A percentile compares a stretch with the other conserved stretches of the same genome.
phyloP scores from a whole-genome alignment of 1,140 invertebrate species.

The Leucophenga varia region DNA sequence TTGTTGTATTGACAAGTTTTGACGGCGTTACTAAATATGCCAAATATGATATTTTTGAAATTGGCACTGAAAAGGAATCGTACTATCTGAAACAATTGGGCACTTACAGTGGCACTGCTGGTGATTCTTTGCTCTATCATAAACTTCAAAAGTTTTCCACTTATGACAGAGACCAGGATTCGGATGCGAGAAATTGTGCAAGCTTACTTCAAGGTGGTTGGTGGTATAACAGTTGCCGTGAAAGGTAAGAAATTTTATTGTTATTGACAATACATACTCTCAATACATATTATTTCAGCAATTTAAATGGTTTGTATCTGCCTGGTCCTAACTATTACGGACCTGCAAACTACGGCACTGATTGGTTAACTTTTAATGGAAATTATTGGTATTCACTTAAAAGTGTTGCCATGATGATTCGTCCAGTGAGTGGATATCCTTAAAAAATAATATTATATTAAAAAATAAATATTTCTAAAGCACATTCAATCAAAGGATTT shows the following conservation, averaged over 20 bases:
- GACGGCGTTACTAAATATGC: conserved; percentile 60
- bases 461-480: too few species aligned
- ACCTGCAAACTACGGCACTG: conserved; percentile 12
- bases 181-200: conserved; percentile 67
- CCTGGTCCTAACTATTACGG: conserved; percentile 14
- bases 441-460: too few species aligned
- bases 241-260: conserved; percentile 13
- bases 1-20: conserved; percentile 66
- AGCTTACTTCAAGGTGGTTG: conserved; percentile 63
- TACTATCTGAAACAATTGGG: conserved; percentile 66
- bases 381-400: too few species aligned
- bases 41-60: conserved; percentile 64
- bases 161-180: conserved; percentile 70
- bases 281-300: conserved; percentile 20
- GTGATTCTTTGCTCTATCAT: conserved; percentile 68
- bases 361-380: too few species aligned
- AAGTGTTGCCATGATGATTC: too few species aligned
- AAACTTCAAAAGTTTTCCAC: conserved; percentile 71
- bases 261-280: neutral
- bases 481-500: too few species aligned
- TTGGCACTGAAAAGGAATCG: conserved; percentile 64
- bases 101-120: conserved; percentile 66
- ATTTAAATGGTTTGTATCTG: conserved; percentile 22
- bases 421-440: too few species aligned
- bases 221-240: conserved; percentile 61